These are phyloP conservation scores for Microcebus tavaratra DNA, from an alignment of 2,113 vertebrate genomes.

Conservation along the genomic window DNA sequence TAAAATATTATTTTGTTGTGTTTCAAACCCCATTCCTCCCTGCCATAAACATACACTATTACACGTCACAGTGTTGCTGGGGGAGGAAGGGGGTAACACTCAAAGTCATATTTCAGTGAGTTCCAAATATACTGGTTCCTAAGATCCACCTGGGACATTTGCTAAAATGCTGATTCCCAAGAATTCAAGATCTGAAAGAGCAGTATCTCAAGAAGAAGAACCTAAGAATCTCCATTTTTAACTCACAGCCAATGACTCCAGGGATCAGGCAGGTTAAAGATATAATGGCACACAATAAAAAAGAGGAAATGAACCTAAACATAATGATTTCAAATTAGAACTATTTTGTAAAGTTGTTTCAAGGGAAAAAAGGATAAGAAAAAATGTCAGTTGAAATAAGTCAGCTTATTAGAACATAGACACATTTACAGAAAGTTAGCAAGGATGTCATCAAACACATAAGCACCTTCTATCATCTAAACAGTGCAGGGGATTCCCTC, in stretches of 20 bases:
- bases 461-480: neutral
- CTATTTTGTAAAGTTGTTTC: neutral
- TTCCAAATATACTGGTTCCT: neutral
- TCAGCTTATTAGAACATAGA: neutral
- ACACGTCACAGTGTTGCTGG: neutral
- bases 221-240: neutral
- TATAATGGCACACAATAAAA: neutral
- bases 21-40: neutral
- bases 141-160: neutral
- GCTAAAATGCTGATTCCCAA: neutral
- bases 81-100: neutral
- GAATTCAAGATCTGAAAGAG: neutral
- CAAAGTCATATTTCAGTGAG: neutral
- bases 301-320: slow-evolving; percentile 19
- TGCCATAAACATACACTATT: neutral
- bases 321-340: neutral
- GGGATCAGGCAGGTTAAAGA: neutral
- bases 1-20: neutral
- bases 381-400: neutral
- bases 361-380: neutral
- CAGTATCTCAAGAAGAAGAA: neutral
- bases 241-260: neutral
- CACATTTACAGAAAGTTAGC: neutral
- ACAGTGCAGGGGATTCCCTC: neutral
- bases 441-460: neutral